Base-by-base conservation (phyloP, 2,888 invertebrate genomes). In the Dasypogon diadema region DNA sequence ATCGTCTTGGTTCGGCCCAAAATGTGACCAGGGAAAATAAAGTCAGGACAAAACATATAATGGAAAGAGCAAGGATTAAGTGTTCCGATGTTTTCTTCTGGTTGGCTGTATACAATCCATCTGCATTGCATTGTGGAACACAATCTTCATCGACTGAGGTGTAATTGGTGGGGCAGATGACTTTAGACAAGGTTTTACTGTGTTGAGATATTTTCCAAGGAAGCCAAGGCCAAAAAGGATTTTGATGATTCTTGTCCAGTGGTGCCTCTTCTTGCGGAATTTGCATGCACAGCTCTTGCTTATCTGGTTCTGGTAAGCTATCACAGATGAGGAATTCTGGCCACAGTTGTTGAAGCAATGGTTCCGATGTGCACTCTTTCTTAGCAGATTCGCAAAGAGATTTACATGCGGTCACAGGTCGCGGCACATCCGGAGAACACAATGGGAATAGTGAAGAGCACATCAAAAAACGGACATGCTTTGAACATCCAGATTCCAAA, bases 401-500 rank as follows among this genome's bases (percentile, higher is more conserved):
- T 77, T 93, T 89, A 86, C 97, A 97, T 8, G 95, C 93, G 77
- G 93, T 93, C 78, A 97, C 94, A 48, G 94, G 92, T 81, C 92
- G 92, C 24, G 92, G 91, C 79, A 94, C 93, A 85, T 95, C 92
- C 82, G 93, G 93, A 30, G 95, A 94, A 86, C 97, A 97, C 85
- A 97, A 92, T 42, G 97, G 97, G 8, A 94, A 93, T 85, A 94
- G 94, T 72, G 96, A 92, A 14, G 96, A 94, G 87, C 97, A 97
- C 77, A 97, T 90, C 83, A 97, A 92, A 85, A 97, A 93, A 80
- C 93, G 90, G 51, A 95, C 90, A 82, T 94, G 92, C 75, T 90
- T 88, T 2, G 95, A 95, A 84, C 96, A 96, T 70, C 92, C 91
- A 82, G 92, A 91, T 80, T 93, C 90, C 74, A 96, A 89, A 77